A percentile compares a stretch with the other conserved stretches of the same genome.
Conservation (phyloP, 2,888 invertebrate species). For the Lasioglossum calceatum region DNA sequence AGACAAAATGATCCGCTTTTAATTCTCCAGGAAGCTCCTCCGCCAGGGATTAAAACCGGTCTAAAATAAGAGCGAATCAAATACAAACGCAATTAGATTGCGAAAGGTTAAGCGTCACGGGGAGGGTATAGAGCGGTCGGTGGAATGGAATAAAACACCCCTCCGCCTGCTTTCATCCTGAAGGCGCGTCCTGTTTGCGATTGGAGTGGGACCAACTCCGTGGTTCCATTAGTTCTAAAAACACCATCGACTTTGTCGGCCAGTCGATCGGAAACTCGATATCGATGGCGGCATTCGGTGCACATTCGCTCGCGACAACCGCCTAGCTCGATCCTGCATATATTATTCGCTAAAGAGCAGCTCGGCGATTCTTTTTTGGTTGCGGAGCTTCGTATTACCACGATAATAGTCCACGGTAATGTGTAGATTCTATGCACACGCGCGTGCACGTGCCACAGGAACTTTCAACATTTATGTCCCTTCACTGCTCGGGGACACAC, state of each 20-base stretch:
- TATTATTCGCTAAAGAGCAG: conserved; percentile 27
- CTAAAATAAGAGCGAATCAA: conserved; percentile 14
- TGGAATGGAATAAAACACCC: conserved; percentile 23
- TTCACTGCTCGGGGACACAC: neutral
- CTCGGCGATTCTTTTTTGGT: neutral
- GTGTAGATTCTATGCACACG: neutral
- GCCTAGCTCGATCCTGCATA: conserved; percentile 14
- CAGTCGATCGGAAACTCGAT: conserved; percentile 68
- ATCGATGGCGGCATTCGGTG: conserved; percentile 41
- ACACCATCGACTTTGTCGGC: conserved; percentile 58
- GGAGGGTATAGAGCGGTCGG: neutral
- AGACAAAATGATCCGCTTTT: conserved; percentile 3
- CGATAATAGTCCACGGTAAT: neutral
- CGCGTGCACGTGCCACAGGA: neutral
- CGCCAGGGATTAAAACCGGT: conserved; percentile 14
- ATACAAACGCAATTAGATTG: conserved; percentile 29
- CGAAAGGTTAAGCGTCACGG: conserved; percentile 19
- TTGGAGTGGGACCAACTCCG: conserved; percentile 30
- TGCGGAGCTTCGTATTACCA: neutral
- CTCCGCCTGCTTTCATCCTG: conserved; percentile 23
- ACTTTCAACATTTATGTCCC: neutral
- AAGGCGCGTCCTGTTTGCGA: conserved; percentile 55
- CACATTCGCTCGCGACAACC: conserved; percentile 37
- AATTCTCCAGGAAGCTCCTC: neutral
- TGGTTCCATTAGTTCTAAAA: conserved; percentile 60